Conservation (phyloP, 1,140 invertebrate genomes). For the Mylabris phalerata region DNA sequence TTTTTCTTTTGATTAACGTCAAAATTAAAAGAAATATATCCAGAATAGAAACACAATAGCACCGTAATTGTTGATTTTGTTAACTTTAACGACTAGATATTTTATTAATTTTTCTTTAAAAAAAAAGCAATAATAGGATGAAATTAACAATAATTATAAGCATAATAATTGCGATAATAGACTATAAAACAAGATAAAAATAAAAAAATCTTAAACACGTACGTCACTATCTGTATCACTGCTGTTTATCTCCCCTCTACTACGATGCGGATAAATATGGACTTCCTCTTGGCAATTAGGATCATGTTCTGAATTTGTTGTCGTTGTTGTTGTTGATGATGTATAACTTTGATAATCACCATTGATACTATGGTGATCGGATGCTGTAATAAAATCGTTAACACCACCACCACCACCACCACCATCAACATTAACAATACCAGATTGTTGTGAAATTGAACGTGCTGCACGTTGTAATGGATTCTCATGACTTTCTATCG, state of each 20-base stretch:
- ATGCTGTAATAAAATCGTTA: constrained; percentile 30
- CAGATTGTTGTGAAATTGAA: constrained; percentile 32
- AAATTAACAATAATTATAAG: too few relatives aligned
- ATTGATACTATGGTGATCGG: constrained; percentile 38
- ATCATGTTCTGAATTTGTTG: constrained; percentile 3
- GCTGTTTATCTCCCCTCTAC: background rate
- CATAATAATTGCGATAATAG: too few relatives aligned
- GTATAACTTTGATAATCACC: constrained; percentile 25
- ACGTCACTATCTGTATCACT: constrained; percentile 6
- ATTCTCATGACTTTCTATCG: constrained; percentile 48
- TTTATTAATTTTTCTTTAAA: too few relatives aligned
- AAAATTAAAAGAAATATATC: too few relatives aligned
- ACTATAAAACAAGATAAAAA: background rate
- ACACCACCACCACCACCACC: constrained; percentile 3
- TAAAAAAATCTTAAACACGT: constrained; percentile 15
- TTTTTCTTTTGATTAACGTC: too few relatives aligned
- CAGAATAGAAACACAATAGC: too few relatives aligned
- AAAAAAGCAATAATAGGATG: too few relatives aligned
- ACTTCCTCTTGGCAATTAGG: constrained; percentile 20
- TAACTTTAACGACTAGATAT: too few relatives aligned
- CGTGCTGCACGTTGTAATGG: constrained; percentile 45
- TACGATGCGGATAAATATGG: constrained; percentile 12
- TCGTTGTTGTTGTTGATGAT: background rate
- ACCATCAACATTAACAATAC: background rate
- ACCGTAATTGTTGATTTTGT: too few relatives aligned